Conservation (phyloP, 2,113 vertebrate species). For the Mesoclemmys tuberculata region DNA sequence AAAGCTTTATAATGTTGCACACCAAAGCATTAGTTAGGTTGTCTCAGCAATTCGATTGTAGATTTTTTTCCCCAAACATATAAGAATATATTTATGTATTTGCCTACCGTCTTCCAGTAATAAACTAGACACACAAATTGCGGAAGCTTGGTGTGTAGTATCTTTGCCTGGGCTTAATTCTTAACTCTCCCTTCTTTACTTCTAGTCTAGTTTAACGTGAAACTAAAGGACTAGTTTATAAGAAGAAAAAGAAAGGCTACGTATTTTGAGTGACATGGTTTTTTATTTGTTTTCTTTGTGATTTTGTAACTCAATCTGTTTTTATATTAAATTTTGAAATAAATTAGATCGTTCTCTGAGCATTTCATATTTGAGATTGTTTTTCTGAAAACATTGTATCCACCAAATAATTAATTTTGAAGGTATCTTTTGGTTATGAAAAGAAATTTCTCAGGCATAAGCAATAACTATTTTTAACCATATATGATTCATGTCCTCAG, state of each 20-base stretch:
- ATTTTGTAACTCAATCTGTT: not conserved
- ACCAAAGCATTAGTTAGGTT: not conserved
- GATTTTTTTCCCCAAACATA: not conserved
- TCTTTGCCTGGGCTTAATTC: constrained; percentile 9
- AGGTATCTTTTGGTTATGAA: constrained; percentile 27
- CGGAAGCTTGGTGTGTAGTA: not conserved
- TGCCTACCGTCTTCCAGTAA: not conserved
- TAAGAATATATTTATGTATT: not conserved
- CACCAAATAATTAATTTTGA: constrained; percentile 12
- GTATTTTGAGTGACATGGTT: not conserved
- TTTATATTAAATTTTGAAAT: constrained; percentile 31
- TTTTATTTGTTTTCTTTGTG: not conserved
- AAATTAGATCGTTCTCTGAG: constrained; percentile 1
- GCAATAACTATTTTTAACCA: constrained; percentile 4
- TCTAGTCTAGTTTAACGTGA: constrained; percentile 2
- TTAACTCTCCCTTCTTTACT: not conserved
- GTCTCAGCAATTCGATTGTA: not conserved
- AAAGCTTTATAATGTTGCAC: not conserved
- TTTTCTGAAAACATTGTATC: constrained; percentile 31
- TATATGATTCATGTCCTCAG: constrained; percentile 3
- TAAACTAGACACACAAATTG: not conserved
- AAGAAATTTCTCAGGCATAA: not conserved
- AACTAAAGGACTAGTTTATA: not conserved
- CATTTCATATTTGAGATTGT: not conserved
- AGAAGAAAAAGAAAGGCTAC: not conserved